Evolutionary conservation across 2,113 vertebrate species (phyloP).

Genomic region (Puntigrus tetrazona): DNA sequence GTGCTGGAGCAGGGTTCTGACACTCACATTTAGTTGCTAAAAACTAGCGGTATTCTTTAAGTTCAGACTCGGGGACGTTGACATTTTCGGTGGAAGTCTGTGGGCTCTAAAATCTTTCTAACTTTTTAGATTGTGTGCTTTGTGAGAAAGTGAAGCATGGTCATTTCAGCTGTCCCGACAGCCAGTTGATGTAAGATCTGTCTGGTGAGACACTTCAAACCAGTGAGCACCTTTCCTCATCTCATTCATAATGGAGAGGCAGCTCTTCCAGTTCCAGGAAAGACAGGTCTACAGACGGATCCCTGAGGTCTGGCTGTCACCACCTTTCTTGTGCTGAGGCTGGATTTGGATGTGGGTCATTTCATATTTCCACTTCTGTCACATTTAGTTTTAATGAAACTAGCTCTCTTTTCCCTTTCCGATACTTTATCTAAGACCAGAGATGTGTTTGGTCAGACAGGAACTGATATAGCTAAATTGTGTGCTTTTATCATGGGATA

Average conservation of each 20-base stretch:
- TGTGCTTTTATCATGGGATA: neutral
- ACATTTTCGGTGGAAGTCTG: neutral
- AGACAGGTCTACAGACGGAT: neutral
- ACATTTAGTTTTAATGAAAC: neutral
- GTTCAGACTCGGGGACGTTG: neutral
- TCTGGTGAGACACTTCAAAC: neutral
- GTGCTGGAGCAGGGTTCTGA: neutral
- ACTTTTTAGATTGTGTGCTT: neutral
- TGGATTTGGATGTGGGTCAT: neutral
- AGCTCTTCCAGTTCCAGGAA: neutral
- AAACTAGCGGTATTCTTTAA: neutral
- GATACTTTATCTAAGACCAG: neutral
- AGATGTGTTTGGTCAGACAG: neutral
- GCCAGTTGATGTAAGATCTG: neutral
- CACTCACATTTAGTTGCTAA: neutral
- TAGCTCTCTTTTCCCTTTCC: neutral
- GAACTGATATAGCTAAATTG: neutral
- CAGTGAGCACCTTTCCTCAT: conserved; percentile 3
- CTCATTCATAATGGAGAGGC: conserved; percentile 20
- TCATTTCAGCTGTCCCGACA: neutral
- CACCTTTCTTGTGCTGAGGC: neutral
- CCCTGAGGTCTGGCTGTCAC: neutral
- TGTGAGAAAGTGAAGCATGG: neutral
- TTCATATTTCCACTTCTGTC: neutral
- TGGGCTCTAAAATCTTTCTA: neutral